Evolutionary conservation across 2,888 invertebrate species (phyloP).

Genomic region (Scaptomyza cyrtandrae): DNA sequence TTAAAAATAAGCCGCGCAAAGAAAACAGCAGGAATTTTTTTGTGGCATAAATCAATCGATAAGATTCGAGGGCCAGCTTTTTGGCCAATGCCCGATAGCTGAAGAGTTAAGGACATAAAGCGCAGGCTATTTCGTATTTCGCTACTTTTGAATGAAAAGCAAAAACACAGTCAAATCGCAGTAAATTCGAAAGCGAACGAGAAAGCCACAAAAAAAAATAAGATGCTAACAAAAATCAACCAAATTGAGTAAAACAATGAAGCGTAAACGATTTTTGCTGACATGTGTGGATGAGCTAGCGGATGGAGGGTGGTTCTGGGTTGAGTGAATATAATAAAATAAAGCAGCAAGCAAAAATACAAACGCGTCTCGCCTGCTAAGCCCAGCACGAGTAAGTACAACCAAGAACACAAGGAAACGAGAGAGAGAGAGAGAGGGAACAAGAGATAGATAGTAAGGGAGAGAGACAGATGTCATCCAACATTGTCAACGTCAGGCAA

Average conservation of each 20-base stretch:
- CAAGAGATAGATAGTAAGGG: neutral
- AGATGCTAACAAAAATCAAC: conserved; percentile 55
- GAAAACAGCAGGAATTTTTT: conserved; percentile 3
- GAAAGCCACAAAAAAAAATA: conserved; percentile 30
- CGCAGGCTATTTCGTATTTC: conserved; percentile 35
- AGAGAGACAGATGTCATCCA: conserved; percentile 59
- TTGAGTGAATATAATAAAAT: conserved; percentile 58
- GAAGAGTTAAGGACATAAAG: conserved; percentile 43
- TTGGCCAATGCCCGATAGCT: conserved; percentile 32
- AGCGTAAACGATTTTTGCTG: conserved; percentile 78
- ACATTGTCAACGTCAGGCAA: conserved; percentile 65
- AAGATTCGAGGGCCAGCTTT: conserved; percentile 43
- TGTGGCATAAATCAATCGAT: conserved; percentile 22
- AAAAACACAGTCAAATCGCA: conserved; percentile 30
- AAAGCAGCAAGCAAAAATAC: conserved; percentile 67
- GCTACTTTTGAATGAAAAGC: conserved; percentile 52
- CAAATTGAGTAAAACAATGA: conserved; percentile 78
- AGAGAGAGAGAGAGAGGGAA: conserved; percentile 1
- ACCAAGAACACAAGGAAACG: conserved; percentile 34
- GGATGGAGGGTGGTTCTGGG: neutral
- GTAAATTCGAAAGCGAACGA: conserved; percentile 45
- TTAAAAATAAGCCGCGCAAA: conserved; percentile 46
- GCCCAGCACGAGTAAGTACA: conserved; percentile 45
- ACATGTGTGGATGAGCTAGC: conserved; percentile 37
- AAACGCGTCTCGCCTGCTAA: conserved; percentile 70